Evolutionary conservation across 1,140 invertebrate species (phyloP).

Genomic region (Papilio helenus): DNA sequence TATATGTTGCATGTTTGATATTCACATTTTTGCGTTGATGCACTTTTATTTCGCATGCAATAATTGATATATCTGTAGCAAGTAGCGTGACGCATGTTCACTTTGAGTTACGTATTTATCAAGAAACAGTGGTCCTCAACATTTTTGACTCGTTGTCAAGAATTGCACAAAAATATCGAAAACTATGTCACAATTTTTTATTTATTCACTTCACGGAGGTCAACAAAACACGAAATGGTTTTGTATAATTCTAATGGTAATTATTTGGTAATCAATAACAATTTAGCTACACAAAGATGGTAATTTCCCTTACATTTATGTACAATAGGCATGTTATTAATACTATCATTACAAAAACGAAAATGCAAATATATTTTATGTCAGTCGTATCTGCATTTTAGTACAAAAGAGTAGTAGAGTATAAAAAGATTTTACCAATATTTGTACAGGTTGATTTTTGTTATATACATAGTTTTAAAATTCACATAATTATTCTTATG

Average conservation of each 20-base stretch:
- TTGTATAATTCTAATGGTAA: neutral
- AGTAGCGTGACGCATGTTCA: conserved; percentile 20
- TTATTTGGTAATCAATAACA: neutral
- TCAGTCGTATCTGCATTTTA: neutral
- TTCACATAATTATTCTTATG: neutral
- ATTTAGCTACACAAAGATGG: neutral
- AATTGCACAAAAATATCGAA: neutral
- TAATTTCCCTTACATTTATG: neutral
- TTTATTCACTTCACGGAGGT: neutral
- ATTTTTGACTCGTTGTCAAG: neutral
- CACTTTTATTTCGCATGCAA: neutral
- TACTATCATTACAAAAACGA: neutral
- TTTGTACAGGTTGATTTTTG: neutral
- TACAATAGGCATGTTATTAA: neutral
- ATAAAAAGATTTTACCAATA: neutral
- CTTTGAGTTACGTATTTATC: neutral
- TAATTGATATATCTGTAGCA: neutral
- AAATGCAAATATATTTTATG: neutral
- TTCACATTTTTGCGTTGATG: conserved; percentile 6
- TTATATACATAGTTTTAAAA: neutral
- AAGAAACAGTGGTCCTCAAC: neutral
- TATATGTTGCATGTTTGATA: conserved; percentile 25
- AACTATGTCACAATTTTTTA: neutral
- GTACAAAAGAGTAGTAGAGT: neutral
- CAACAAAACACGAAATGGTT: neutral